Conservation (phyloP, 2,113 vertebrate species). For the Scopus umbretta region DNA sequence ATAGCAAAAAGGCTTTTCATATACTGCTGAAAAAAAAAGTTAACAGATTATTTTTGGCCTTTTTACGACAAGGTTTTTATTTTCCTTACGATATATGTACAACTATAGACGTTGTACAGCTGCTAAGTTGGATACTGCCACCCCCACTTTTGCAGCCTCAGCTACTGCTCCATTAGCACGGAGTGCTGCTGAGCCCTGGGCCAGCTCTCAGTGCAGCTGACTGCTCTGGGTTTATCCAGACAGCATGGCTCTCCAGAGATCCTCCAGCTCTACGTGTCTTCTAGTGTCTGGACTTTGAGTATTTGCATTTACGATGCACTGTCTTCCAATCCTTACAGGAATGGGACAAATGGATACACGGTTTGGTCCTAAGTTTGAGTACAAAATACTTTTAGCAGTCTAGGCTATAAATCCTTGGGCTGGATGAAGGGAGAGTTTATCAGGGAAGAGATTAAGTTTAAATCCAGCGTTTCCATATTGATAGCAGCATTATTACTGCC, state of each 20-base stretch:
- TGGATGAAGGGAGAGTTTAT: slow-evolving; percentile 21
- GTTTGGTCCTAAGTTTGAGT: background rate
- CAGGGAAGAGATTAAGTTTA: slow-evolving; percentile 51
- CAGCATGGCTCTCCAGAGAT: background rate
- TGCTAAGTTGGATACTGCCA: background rate
- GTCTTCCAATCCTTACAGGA: background rate
- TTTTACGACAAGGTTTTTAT: background rate
- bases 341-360: background rate
- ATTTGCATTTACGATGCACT: background rate
- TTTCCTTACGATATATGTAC: background rate
- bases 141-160: background rate
- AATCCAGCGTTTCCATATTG: background rate
- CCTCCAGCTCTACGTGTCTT: background rate
- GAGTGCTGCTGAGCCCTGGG: background rate
- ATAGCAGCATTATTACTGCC: slow-evolving; percentile 34
- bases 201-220: background rate
- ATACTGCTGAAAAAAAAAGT: background rate
- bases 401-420: background rate
- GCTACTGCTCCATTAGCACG: background rate
- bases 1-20: background rate
- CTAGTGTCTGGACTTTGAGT: background rate
- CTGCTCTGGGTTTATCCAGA: background rate
- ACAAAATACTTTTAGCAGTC: background rate
- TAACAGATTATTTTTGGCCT: background rate
- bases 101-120: background rate